Percentiles rank a stretch among this genome's conserved stretches.
Evolutionary conservation across 2,888 invertebrate genomes (phyloP).

Genomic region (Drosophila parthenogenetica): DNA sequence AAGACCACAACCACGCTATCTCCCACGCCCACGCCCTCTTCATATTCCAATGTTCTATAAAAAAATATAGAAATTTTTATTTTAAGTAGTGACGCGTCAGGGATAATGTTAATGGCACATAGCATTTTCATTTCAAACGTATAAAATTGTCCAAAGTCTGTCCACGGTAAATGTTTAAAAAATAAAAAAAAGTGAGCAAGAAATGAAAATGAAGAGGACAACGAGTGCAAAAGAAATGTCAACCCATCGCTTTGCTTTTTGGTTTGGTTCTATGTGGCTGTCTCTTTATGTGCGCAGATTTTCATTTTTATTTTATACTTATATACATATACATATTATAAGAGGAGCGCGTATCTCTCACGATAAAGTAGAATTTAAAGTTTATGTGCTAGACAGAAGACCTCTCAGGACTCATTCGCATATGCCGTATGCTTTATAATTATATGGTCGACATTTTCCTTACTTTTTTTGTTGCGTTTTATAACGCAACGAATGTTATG

Average conservation of each 20-base stretch:
- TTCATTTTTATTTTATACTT: slow-evolving; percentile 39
- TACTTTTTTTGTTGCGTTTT: slow-evolving; percentile 54
- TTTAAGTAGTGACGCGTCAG: slow-evolving; percentile 80
- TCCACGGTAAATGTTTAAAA: slow-evolving; percentile 56
- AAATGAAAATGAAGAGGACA: neutral
- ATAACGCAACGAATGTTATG: slow-evolving; percentile 58
- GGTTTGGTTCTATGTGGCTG: slow-evolving; percentile 59
- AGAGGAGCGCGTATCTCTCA: slow-evolving; percentile 56
- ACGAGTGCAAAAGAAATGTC: slow-evolving; percentile 45
- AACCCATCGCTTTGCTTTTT: slow-evolving; percentile 29
- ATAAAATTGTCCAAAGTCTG: slow-evolving; percentile 72
- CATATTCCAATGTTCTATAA: slow-evolving; percentile 51
- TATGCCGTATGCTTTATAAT: slow-evolving; percentile 61
- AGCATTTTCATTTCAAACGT: slow-evolving; percentile 80
- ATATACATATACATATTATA: slow-evolving; percentile 52
- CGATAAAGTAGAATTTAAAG: slow-evolving; percentile 75
- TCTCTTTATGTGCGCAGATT: slow-evolving; percentile 70
- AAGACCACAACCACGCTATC: no score
- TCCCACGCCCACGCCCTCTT: neutral
- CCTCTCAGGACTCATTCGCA: slow-evolving; percentile 32
- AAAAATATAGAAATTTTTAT: slow-evolving; percentile 79
- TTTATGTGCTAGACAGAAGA: slow-evolving; percentile 70
- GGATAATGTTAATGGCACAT: slow-evolving; percentile 82
- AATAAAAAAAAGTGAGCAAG: slow-evolving; percentile 5
- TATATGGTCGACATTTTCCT: slow-evolving; percentile 55